phyloP scores from a whole-genome alignment of 2,888 invertebrate genomes.

The Drosophila ezoana region DNA sequence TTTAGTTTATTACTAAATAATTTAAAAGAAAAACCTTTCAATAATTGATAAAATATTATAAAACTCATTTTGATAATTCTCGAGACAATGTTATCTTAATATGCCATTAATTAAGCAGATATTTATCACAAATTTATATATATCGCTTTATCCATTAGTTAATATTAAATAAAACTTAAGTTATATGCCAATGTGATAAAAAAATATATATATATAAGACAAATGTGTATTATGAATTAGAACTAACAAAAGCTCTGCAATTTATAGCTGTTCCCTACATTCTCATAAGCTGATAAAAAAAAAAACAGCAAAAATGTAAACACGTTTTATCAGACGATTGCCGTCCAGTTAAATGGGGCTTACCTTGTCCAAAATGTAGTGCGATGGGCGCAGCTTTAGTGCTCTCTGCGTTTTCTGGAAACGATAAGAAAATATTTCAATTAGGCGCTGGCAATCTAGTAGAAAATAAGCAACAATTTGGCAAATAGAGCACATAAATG shows the following conservation, averaged over 20 bases:
- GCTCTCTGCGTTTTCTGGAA: conserved; percentile 40
- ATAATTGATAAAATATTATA: no score
- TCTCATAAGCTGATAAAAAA: background rate
- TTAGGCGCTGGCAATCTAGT: background rate
- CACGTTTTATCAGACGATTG: background rate
- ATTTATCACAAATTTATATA: background rate
- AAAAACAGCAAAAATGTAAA: no score
- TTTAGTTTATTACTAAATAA: no score
- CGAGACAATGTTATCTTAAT: background rate
- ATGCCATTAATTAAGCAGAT: background rate
- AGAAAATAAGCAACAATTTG: conserved; percentile 1
- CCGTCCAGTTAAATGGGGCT: background rate
- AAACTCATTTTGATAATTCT: background rate
- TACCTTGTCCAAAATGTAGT: conserved; percentile 49
- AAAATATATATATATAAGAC: background rate
- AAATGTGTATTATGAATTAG: background rate
- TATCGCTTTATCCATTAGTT: background rate
- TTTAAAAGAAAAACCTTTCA: no score
- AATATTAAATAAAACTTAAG: background rate
- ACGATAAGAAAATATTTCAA: conserved; percentile 35
- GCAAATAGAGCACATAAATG: conserved; percentile 1
- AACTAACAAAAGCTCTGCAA: background rate
- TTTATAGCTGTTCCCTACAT: background rate
- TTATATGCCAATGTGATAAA: background rate
- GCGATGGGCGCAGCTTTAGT: conserved; percentile 19